Evolutionary conservation across 1,140 invertebrate species (phyloP).

Genomic region (Idris sp.): DNA sequence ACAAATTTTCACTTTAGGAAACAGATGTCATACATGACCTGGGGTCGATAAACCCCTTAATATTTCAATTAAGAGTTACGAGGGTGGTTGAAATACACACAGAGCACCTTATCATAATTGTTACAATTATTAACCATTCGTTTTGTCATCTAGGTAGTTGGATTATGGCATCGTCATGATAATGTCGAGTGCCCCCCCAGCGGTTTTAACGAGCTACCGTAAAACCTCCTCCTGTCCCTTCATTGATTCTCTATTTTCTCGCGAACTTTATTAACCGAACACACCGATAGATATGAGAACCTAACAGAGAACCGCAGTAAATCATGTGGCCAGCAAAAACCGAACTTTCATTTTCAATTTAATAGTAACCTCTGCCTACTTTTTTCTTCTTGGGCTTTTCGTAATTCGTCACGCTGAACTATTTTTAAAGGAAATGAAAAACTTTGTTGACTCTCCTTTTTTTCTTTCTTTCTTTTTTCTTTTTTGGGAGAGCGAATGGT

Average conservation of each 20-base stretch:
- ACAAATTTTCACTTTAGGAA: too few species aligned
- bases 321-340: conserved; percentile 36
- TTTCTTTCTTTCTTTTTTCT: too few species aligned
- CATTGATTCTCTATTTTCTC: conserved; percentile 26
- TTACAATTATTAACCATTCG: conserved; percentile 4
- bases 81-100: too few species aligned
- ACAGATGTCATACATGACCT: too few species aligned
- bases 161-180: conserved; percentile 57
- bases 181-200: conserved; percentile 47
- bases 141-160: conserved; percentile 35
- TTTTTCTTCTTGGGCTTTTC: conserved; percentile 42
- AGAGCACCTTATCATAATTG: conserved; percentile 1
- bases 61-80: too few species aligned
- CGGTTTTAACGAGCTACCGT: conserved; percentile 54
- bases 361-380: too few species aligned
- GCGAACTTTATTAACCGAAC: conserved; percentile 50
- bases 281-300: conserved; percentile 37
- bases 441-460: too few species aligned
- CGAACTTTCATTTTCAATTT: too few species aligned
- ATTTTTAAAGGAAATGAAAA: conserved; percentile 60
- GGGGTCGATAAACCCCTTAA: too few species aligned
- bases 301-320: conserved; percentile 14
- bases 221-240: neutral
- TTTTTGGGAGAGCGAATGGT: too few species aligned
- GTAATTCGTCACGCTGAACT: conserved; percentile 59